These are phyloP conservation scores for Pyrgilauda ruficollis DNA, from an alignment of 2,113 vertebrate species.

Conservation along the genomic window DNA sequence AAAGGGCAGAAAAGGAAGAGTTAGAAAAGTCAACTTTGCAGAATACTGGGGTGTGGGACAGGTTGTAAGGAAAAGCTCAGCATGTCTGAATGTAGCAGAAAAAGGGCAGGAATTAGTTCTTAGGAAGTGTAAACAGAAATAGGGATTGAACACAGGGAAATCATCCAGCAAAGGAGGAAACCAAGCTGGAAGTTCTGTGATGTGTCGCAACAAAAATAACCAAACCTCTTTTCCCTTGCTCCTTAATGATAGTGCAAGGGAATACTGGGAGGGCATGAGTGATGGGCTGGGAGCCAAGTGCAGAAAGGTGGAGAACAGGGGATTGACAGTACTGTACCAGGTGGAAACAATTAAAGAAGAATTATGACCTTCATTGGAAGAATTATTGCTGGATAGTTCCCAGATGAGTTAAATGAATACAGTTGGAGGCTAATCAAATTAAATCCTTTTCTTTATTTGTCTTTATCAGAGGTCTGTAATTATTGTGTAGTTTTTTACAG, in stretches of 20 bases:
- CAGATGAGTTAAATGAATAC: slow-evolving; percentile 18
- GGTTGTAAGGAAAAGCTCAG: neutral
- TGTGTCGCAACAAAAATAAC: neutral
- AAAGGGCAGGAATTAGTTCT: neutral
- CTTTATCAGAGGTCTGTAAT: neutral
- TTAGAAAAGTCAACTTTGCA: neutral
- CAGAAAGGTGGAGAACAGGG: neutral
- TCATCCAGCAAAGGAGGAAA: neutral
- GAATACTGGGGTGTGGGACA: neutral
- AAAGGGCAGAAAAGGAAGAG: neutral
- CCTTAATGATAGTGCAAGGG: neutral
- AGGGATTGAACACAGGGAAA: neutral
- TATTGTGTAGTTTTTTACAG: neutral
- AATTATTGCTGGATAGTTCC: neutral
- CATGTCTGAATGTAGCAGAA: neutral
- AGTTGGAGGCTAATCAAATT: neutral
- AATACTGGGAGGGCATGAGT: neutral
- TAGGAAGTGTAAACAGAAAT: neutral
- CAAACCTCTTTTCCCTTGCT: neutral
- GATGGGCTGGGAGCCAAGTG: neutral
- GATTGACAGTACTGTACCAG: neutral
- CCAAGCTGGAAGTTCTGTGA: neutral
- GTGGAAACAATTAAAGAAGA: slow-evolving; percentile 32
- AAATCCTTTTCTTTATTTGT: neutral
- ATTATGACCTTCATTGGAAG: slow-evolving; percentile 1